phyloP scores from a whole-genome alignment of 2,113 vertebrate genomes.

The Periophthalmus modestus region DNA sequence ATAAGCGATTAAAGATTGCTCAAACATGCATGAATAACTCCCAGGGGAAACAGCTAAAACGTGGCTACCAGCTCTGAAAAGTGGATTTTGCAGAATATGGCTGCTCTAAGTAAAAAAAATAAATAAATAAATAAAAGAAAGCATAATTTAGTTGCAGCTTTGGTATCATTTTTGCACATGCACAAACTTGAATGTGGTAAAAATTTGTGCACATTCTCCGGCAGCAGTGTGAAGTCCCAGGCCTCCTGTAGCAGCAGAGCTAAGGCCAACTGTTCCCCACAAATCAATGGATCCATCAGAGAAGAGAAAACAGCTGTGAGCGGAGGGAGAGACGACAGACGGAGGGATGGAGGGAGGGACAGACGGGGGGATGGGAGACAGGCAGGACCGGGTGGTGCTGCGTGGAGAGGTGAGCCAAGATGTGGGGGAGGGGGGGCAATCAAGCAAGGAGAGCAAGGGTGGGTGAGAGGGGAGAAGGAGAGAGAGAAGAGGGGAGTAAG shows the following conservation, averaged over 20 bases:
- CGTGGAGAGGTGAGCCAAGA: not conserved
- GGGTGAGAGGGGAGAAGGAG: not conserved
- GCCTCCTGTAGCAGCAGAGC: not conserved
- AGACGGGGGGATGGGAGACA: not conserved
- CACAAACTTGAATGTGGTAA: not conserved
- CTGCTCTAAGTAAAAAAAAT: no score
- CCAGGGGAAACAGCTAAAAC: no score
- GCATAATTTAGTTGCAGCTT: no score
- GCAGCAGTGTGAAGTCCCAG: not conserved
- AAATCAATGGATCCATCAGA: not conserved
- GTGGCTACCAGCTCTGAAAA: no score
- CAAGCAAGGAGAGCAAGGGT: not conserved
- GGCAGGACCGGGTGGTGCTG: not conserved
- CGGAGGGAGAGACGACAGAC: not conserved
- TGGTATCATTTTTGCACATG: not conserved
- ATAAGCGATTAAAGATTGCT: no score
- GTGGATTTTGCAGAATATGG: no score
- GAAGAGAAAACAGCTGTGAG: not conserved
- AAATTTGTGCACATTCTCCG: not conserved
- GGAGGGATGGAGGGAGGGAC: not conserved
- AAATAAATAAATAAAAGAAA: no score
- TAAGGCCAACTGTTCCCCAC: slow-evolving; percentile 6
- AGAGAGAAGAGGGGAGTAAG: not conserved
- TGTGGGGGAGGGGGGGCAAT: not conserved
- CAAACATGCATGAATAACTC: no score